Evolutionary conservation across 2,797 vertebrate genomes (phyloP).

Genomic region (Alfaro cultratus): DNA sequence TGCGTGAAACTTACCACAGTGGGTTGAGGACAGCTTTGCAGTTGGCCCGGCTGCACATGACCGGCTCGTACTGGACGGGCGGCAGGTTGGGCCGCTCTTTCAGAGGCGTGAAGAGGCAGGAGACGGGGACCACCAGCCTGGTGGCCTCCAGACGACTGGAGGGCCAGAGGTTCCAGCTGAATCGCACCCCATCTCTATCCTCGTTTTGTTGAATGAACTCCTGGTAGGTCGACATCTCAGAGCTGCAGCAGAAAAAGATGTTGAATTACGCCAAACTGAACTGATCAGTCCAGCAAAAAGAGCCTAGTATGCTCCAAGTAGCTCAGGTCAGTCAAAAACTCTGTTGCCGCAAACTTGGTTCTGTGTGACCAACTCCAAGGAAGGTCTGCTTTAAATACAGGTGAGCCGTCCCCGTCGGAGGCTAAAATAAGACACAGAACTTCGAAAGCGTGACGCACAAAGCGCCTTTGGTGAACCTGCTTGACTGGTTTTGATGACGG

Average conservation of each 20-base stretch:
- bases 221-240: slow-evolving; percentile 90
- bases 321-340: not conserved
- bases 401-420: not conserved
- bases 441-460: slow-evolving; percentile 47
- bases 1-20: slow-evolving; percentile 86
- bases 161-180: slow-evolving; percentile 99
- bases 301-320: not conserved
- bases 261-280: slow-evolving; percentile 11
- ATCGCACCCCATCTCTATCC: slow-evolving; percentile 94
- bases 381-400: slow-evolving; percentile 38
- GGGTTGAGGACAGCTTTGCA: slow-evolving; percentile 98
- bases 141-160: slow-evolving; percentile 96
- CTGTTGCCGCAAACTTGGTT: not conserved
- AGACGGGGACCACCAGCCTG: slow-evolving; percentile 92
- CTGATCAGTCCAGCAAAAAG: not conserved
- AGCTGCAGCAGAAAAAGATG: slow-evolving; percentile 35
- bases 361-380: not conserved
- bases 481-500: slow-evolving; percentile 39
- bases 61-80: slow-evolving; percentile 94
- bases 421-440: slow-evolving; percentile 31
- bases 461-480: slow-evolving; percentile 50
- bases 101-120: slow-evolving; percentile 94
- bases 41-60: slow-evolving; percentile 91
- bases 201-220: slow-evolving; percentile 99
- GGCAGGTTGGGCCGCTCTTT: slow-evolving; percentile 93